phyloP scores from a whole-genome alignment of 2,888 invertebrate species.

The Molanna angustata region DNA sequence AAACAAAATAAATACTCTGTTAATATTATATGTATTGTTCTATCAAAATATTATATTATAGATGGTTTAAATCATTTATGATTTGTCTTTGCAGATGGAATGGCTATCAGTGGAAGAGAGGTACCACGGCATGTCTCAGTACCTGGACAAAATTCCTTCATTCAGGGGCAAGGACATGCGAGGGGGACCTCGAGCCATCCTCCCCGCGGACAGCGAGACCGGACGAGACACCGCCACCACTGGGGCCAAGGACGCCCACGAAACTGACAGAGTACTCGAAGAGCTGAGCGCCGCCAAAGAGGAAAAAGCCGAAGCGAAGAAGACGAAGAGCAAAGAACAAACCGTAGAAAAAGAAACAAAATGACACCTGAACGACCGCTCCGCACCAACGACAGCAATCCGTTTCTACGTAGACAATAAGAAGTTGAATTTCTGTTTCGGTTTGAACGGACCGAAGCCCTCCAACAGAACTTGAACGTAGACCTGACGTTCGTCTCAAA shows the following conservation, averaged over 20 bases:
- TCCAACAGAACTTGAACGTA: no score
- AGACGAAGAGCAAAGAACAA: no score
- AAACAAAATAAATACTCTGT: no score
- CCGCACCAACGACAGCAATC: no score
- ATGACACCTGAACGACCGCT: conserved; percentile 6
- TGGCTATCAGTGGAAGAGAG: conserved; percentile 52
- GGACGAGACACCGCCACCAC: no score
- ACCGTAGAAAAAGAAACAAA: not conserved
- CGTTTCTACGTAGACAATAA: no score
- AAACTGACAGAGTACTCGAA: not conserved
- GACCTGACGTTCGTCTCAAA: no score
- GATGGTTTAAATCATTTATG: not conserved
- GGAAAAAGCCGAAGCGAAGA: not conserved
- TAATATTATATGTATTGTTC: no score
- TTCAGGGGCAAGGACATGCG: not conserved
- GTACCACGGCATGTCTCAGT: conserved; percentile 51
- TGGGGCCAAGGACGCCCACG: no score
- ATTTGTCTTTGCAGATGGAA: conserved; percentile 44
- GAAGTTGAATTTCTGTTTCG: no score
- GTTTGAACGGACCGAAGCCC: no score
- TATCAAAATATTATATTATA: not conserved
- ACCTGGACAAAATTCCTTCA: conserved; percentile 36
- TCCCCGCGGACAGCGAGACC: not conserved
- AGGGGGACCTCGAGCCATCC: not conserved
- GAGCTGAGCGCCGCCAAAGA: not conserved